Base-by-base conservation (phyloP, 2,113 vertebrate species). In the Ictalurus furcatus region DNA sequence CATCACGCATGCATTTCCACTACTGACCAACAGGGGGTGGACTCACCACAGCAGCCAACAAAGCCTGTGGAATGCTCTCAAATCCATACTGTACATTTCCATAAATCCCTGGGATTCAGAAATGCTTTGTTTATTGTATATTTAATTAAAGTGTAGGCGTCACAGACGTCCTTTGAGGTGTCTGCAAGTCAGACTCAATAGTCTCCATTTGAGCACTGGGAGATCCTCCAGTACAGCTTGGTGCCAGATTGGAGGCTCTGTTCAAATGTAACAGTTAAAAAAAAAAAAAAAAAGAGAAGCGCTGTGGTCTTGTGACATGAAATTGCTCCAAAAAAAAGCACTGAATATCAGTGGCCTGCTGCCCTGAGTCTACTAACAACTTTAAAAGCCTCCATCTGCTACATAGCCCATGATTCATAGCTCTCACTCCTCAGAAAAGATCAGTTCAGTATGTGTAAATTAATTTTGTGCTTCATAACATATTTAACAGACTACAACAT, bases 21-120 rank as follows among this genome's bases (percentile, higher is more conserved):
- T 74, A 90, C 37, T 90, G 83, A 86, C 89, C 92, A 92, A 89
- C 59, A 93, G 92, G 88, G 92, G 92, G 91, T 61, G 85, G 84
- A 88, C 67, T 85, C 63, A 88, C 17, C 73, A 90, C 87, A 90
- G 87, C 85, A 88, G 81, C 59, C 58, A 37, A 37, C 61, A 34
- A 56, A 79, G 87, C 54, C 44, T 69, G 59, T 28, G 34, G 12
- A 80, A 89, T 11, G 78, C 86, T 78, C 56, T 56, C 83, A 74
- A 58, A 85, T 89, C 48, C 28, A 34, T 80, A 56, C 83, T 82
- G 79, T 69, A 91, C 59, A 58, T 91, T 84, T 89, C 76, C 67
- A 89, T 88, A 83, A 91, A 84, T 85, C 83, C 40, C 84, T 69
- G 86, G 88, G 76, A 88, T 85, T 73, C 34, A 69, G 71, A 67